These are phyloP conservation scores for Rhamnusium bicolor DNA, from an alignment of 2,888 invertebrate species.

Conservation along the genomic window DNA sequence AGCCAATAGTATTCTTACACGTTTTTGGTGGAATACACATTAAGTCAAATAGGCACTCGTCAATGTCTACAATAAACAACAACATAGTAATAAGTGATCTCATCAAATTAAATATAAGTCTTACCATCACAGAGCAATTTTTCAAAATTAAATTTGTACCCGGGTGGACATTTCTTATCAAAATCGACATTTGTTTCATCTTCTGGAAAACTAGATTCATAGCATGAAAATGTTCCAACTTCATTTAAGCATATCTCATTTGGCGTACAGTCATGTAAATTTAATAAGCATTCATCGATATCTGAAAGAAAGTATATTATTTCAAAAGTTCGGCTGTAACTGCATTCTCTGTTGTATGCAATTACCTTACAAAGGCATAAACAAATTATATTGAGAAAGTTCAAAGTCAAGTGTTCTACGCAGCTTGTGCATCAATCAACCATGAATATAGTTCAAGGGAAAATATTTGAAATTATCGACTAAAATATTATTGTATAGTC, in stretches of 20 bases:
- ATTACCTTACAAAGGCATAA: background rate
- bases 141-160: conserved; percentile 74
- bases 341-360: background rate
- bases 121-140: conserved; percentile 74
- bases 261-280: conserved; percentile 71
- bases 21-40: conserved; percentile 64
- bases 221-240: conserved; percentile 74
- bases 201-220: conserved; percentile 62
- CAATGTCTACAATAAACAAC: conserved; percentile 62
- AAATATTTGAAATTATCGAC: too few species aligned
- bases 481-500: too few species aligned
- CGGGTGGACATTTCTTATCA: conserved; percentile 72
- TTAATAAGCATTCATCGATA: conserved; percentile 75
- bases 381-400: background rate
- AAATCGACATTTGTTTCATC: conserved; percentile 57
- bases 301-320: conserved; percentile 67
- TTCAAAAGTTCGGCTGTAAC: background rate
- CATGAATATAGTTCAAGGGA: too few species aligned
- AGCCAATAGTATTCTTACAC: conserved; percentile 68
- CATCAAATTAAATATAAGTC: too few species aligned
- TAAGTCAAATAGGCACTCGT: conserved; percentile 67
- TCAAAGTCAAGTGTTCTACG: background rate
- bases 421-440: background rate
- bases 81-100: background rate
- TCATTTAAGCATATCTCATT: conserved; percentile 74